Evolutionary conservation across 1,140 invertebrate species (phyloP).

Genomic region (Odontomachus brunneus): DNA sequence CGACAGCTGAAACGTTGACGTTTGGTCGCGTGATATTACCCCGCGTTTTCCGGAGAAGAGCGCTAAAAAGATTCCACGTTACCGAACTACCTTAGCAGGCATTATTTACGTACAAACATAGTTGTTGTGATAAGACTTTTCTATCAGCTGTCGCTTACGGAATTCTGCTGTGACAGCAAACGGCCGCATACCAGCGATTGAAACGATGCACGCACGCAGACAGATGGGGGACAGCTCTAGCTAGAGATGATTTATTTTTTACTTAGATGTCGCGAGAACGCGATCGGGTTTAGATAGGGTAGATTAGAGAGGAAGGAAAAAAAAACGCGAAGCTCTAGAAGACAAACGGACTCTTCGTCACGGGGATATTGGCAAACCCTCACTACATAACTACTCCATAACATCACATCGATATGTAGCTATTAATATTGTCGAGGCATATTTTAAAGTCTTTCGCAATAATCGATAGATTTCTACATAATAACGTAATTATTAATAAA

Average conservation of each 20-base stretch:
- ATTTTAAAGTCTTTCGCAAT: slow-evolving; percentile 62
- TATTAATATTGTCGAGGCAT: slow-evolving; percentile 58
- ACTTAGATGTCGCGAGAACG: slow-evolving; percentile 61
- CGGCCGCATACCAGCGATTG: slow-evolving; percentile 4
- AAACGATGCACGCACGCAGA: slow-evolving; percentile 14
- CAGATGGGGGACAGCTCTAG: slow-evolving; percentile 32
- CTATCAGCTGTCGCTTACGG: slow-evolving; percentile 36
- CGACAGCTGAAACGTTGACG: no score
- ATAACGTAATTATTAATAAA: slow-evolving; percentile 37
- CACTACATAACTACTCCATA: slow-evolving; percentile 59
- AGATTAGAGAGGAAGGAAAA: slow-evolving; percentile 37
- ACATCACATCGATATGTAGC: slow-evolving; percentile 43
- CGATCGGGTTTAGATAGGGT: slow-evolving; percentile 56
- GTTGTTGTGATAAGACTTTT: slow-evolving; percentile 63
- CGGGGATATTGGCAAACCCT: slow-evolving; percentile 72
- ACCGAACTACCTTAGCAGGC: slow-evolving; percentile 32
- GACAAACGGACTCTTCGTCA: slow-evolving; percentile 36
- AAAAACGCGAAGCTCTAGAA: not conserved
- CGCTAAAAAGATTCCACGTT: slow-evolving; percentile 6
- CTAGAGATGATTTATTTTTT: slow-evolving; percentile 71
- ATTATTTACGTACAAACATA: slow-evolving; percentile 66
- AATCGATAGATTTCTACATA: slow-evolving; percentile 67
- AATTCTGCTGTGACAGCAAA: slow-evolving; percentile 11
- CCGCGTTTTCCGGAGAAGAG: slow-evolving; percentile 15
- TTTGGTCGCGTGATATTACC: not conserved